Percentiles rank a stretch among this genome's conserved stretches.
phyloP scores from a whole-genome alignment of 2,888 invertebrate genomes.

The Leucophenga montana region DNA sequence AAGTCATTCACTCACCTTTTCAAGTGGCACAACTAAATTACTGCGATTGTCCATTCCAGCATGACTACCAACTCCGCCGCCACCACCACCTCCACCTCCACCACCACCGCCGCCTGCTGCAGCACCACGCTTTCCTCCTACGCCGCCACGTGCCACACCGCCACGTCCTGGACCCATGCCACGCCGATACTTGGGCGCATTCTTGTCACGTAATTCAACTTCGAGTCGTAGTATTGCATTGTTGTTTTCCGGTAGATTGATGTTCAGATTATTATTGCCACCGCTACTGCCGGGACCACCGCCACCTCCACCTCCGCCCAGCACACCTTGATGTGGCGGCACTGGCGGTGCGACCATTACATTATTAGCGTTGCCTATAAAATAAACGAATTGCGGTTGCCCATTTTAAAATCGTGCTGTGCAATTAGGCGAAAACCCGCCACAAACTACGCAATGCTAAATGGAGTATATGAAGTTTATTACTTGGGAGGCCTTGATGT shows the following conservation, averaged over 20 bases:
- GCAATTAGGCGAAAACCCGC: slow-evolving; percentile 12
- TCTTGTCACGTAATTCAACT: slow-evolving; percentile 74
- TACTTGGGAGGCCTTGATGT: not conserved
- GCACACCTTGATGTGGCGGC: slow-evolving; percentile 43
- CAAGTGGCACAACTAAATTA: slow-evolving; percentile 79
- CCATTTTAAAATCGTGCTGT: slow-evolving; percentile 29
- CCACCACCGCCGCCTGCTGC: slow-evolving; percentile 54
- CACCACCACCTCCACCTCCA: slow-evolving; percentile 32
- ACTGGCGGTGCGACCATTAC: slow-evolving; percentile 42
- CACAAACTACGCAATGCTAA: slow-evolving; percentile 1
- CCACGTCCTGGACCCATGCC: slow-evolving; percentile 72
- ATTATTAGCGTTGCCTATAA: slow-evolving; percentile 60
- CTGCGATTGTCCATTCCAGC: slow-evolving; percentile 40
- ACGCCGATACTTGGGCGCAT: slow-evolving; percentile 72
- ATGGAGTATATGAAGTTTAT: not conserved
- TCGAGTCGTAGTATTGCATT: slow-evolving; percentile 73
- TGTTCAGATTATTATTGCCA: slow-evolving; percentile 72
- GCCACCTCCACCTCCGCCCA: slow-evolving; percentile 24
- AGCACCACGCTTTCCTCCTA: slow-evolving; percentile 40
- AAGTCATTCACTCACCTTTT: slow-evolving; percentile 73
- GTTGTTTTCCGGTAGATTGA: slow-evolving; percentile 73
- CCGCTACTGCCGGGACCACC: slow-evolving; percentile 39
- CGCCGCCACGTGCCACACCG: slow-evolving; percentile 43
- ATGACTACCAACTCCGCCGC: slow-evolving; percentile 40
- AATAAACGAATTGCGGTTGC: slow-evolving; percentile 30